Evolutionary conservation across 2,113 vertebrate species (phyloP), one percentile per base, ranked within the genome.

Genomic region (Scolopax mira): DNA sequence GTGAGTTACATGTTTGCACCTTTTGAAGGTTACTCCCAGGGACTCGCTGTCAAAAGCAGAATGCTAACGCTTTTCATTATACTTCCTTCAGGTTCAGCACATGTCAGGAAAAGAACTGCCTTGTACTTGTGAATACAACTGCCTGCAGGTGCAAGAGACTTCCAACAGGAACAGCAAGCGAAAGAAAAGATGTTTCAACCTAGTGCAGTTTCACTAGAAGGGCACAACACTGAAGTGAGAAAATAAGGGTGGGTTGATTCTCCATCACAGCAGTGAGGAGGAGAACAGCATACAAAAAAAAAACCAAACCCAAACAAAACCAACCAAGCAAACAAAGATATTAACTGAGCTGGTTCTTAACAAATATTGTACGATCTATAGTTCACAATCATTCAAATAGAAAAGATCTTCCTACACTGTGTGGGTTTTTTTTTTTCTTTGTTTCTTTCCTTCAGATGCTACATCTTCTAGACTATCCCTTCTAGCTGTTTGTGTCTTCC

Each of bases 21-120:
- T 93, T 58, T 52, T 46, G 70, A 88, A 95, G 93, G 93, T 93
- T 91, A 64, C 57, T 87, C 10, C 54, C 39, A 57, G 73, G 39
- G 48, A 86, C 55, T 39, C 35, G 17, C 61, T 62, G 52, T 33
- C 73, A 62, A 5, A 31, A 72, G 37, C 49, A 41, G 78, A 65
- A 79, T 41, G 19, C 48, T 60, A 80, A 81, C 0, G 0, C 27
- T 71, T 86, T 67, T 81, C 60, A 78, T 92, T 67, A 67, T 35
- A 70, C 52, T 65, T 57, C 74, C 80, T 87, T 89, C 78, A 62
- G 70, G 35, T 72, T 89, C 86, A 87, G 84, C 41, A 65, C 13
- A 4, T 66, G 52, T 79, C 78, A 49, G 44, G 60, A 51, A 69
- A 48, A 61, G 66, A 87, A 3, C 13, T 88, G 70, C 52, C 66